A percentile compares a stretch with the other conserved stretches of the same genome.
Evolutionary conservation across 2,113 vertebrate species (phyloP).

Genomic region (Falco punctatus): DNA sequence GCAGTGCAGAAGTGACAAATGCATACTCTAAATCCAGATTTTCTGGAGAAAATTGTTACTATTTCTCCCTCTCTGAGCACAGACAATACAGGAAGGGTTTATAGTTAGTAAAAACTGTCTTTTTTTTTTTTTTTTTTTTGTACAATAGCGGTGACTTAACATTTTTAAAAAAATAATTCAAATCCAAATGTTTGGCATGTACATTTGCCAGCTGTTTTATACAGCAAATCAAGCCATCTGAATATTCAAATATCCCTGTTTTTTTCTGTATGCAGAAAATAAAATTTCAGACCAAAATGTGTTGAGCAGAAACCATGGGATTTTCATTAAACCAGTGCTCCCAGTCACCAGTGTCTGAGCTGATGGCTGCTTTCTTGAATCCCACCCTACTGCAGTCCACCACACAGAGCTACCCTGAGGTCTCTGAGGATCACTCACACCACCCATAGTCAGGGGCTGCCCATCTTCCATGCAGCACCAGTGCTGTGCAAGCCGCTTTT

Average conservation of each 20-base stretch:
- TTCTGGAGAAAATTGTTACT: slow-evolving; percentile 37
- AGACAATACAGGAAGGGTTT: slow-evolving; percentile 9
- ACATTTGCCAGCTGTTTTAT: slow-evolving; percentile 20
- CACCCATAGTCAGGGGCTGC: rapidly evolving
- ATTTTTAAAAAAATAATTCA: slow-evolving; percentile 8
- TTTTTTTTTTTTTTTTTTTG: slow-evolving; percentile 1
- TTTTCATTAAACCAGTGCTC: background rate
- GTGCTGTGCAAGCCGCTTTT: background rate
- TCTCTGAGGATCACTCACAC: background rate
- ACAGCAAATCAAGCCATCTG: slow-evolving; percentile 40
- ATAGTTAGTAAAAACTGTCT: slow-evolving; percentile 18
- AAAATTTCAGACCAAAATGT: background rate
- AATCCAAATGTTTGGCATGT: slow-evolving; percentile 51
- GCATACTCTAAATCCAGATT: slow-evolving; percentile 18
- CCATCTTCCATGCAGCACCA: background rate
- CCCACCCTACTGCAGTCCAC: background rate
- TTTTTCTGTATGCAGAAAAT: slow-evolving; percentile 35
- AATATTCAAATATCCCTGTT: background rate
- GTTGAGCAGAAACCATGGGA: background rate
- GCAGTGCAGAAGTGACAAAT: slow-evolving; percentile 21
- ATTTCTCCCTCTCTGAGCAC: slow-evolving; percentile 11
- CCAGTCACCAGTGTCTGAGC: background rate
- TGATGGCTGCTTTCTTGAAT: background rate
- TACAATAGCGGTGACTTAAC: slow-evolving; percentile 21
- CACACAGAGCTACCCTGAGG: background rate